Conservation (phyloP, 1,140 invertebrate genomes). For the Drosophila ercepeae region DNA sequence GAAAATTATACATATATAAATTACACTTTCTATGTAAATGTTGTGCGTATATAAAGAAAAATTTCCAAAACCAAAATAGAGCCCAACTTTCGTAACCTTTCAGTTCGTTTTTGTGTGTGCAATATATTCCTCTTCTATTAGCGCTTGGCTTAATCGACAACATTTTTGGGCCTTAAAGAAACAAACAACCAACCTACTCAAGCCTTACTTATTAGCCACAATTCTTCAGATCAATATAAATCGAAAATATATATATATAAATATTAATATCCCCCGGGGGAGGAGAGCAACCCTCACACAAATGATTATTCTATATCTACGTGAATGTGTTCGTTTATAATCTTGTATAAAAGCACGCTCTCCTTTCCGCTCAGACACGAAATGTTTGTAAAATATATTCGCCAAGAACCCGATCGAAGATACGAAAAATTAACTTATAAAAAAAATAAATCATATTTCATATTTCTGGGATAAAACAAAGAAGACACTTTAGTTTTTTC, state of each 20-base stretch:
- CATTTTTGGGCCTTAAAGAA: constrained; percentile 44
- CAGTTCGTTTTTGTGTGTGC: constrained; percentile 39
- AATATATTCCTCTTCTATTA: constrained; percentile 23
- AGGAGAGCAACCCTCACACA: constrained; percentile 30
- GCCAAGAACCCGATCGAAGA: neutral
- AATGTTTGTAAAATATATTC: constrained; percentile 49
- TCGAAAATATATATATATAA: constrained; percentile 19
- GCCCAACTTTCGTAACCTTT: constrained; percentile 28
- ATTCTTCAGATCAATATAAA: constrained; percentile 39
- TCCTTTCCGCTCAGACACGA: constrained; percentile 35
- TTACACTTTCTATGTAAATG: constrained; percentile 46
- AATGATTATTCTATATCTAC: constrained; percentile 32
- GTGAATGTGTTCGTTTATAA: constrained; percentile 57
- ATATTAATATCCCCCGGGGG: too few species aligned
- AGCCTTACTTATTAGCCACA: constrained; percentile 32
- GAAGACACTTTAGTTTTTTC: constrained; percentile 65
- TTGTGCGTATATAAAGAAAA: constrained; percentile 33
- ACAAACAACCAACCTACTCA: constrained; percentile 24
- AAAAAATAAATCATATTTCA: constrained; percentile 13
- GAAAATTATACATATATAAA: constrained; percentile 34
- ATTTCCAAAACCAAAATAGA: constrained; percentile 22
- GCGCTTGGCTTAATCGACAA: constrained; percentile 36
- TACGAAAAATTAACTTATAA: constrained; percentile 30
- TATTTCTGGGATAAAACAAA: constrained; percentile 16
- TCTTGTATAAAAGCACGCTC: constrained; percentile 55